These are phyloP conservation scores for Pheosia tremula DNA, from an alignment of 2,888 invertebrate genomes.

Conservation along the genomic window DNA sequence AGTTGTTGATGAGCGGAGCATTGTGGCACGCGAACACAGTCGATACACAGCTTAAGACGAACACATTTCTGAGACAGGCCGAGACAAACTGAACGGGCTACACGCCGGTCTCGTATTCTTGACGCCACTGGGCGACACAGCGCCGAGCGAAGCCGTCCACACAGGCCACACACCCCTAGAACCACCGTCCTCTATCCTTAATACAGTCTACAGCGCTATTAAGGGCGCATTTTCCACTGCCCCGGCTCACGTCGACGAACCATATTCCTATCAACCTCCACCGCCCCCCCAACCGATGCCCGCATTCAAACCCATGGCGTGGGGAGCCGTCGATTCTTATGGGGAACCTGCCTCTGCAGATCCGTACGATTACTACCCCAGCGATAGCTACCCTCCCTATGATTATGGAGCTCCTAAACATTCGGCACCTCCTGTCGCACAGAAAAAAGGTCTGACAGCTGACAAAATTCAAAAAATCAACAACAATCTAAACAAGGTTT, in stretches of 20 bases:
- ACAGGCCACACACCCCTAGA: constrained; percentile 67
- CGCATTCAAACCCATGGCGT: constrained; percentile 66
- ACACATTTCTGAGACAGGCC: constrained; percentile 75
- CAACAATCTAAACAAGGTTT: constrained; percentile 65
- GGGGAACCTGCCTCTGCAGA: constrained; percentile 72
- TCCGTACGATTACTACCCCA: constrained; percentile 66
- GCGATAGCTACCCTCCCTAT: constrained; percentile 56
- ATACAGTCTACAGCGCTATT: constrained; percentile 71
- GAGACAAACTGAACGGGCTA: constrained; percentile 74
- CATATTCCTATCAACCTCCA: constrained; percentile 57
- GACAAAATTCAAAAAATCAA: constrained; percentile 76
- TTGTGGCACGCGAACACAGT: too few relatives aligned
- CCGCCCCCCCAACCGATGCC: constrained; percentile 63
- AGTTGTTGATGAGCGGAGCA: too few relatives aligned
- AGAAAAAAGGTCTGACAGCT: constrained; percentile 56
- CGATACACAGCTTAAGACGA: constrained; percentile 28
- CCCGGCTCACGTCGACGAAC: constrained; percentile 37
- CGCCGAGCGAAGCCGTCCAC: constrained; percentile 56
- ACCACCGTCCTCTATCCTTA: constrained; percentile 69
- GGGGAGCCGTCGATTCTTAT: constrained; percentile 75
- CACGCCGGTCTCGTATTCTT: constrained; percentile 77
- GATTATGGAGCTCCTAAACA: constrained; percentile 64
- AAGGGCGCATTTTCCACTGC: constrained; percentile 63
- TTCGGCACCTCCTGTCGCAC: constrained; percentile 44
- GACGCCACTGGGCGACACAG: constrained; percentile 67